These are phyloP conservation scores for Entelurus aequoreus DNA, from an alignment of 2,113 vertebrate species.

Conservation along the genomic window DNA sequence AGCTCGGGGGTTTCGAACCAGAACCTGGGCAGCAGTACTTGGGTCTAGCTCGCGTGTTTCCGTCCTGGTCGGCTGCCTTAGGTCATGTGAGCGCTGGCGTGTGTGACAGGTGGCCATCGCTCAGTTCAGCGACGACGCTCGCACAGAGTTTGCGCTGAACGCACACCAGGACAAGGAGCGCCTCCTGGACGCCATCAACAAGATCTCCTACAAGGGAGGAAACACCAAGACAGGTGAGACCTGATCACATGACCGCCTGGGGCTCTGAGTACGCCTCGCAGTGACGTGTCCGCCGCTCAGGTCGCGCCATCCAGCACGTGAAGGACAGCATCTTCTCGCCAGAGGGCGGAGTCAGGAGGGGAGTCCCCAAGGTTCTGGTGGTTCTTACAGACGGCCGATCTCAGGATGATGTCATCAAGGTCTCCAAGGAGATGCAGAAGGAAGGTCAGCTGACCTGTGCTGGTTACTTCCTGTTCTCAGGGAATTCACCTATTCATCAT, in stretches of 20 bases:
- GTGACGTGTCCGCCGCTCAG: slow-evolving; percentile 54
- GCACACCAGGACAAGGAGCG: slow-evolving; percentile 82
- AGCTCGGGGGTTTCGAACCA: no score
- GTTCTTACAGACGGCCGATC: slow-evolving; percentile 94
- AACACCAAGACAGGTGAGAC: slow-evolving; percentile 91
- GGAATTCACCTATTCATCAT: not conserved
- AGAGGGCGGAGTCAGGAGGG: slow-evolving; percentile 81
- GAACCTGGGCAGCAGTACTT: no score
- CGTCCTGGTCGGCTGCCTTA: no score
- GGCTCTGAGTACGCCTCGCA: not conserved
- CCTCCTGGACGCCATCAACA: slow-evolving; percentile 87
- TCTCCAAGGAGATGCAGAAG: slow-evolving; percentile 88
- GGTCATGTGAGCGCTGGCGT: no score
- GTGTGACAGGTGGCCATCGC: slow-evolving; percentile 84
- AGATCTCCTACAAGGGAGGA: slow-evolving; percentile 93
- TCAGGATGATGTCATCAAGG: slow-evolving; percentile 90
- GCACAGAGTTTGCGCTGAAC: slow-evolving; percentile 91
- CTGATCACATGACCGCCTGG: not conserved
- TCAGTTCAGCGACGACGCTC: slow-evolving; percentile 93
- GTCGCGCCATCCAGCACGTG: slow-evolving; percentile 89
- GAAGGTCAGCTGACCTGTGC: slow-evolving; percentile 72
- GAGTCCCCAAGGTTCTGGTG: slow-evolving; percentile 89
- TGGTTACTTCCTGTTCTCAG: not conserved
- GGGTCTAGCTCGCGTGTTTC: no score
- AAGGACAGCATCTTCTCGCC: slow-evolving; percentile 81